phyloP scores from a whole-genome alignment of 2,113 vertebrate genomes.

The Apodemus speciosus region DNA sequence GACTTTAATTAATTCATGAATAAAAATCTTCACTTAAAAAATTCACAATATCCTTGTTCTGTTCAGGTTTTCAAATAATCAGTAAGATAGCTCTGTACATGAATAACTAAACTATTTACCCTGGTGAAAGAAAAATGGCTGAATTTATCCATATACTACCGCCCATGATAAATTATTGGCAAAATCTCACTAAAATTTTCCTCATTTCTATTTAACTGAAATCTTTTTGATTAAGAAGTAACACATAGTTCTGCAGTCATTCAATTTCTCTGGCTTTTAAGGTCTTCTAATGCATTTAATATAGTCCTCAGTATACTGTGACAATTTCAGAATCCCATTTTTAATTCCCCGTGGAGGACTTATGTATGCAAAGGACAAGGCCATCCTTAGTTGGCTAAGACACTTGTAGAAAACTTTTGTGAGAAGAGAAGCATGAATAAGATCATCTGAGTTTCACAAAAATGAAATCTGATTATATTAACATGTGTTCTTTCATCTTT shows the following conservation, averaged over 20 bases:
- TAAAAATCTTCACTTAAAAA: slow-evolving; percentile 54
- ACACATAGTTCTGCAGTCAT: background rate
- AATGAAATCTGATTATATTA: background rate
- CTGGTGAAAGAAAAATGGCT: slow-evolving; percentile 34
- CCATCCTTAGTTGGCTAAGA: background rate
- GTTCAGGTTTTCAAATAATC: slow-evolving; percentile 67
- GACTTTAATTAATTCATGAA: slow-evolving; percentile 63
- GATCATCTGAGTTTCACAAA: background rate
- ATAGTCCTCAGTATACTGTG: background rate
- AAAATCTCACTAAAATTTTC: background rate
- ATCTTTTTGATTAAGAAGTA: background rate
- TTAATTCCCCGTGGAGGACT: too few species aligned
- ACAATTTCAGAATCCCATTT: background rate
- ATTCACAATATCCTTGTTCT: slow-evolving; percentile 23
- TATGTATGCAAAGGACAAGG: background rate
- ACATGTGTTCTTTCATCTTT: background rate
- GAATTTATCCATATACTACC: background rate
- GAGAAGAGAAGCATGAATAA: background rate
- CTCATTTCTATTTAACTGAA: background rate
- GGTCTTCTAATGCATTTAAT: background rate
- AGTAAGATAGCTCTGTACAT: slow-evolving; percentile 19
- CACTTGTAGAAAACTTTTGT: background rate
- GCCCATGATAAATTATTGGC: background rate
- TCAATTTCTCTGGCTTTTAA: background rate
- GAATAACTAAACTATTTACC: slow-evolving; percentile 75